Conservation (phyloP, 1,140 invertebrate genomes). For the Brachionus asplanchnoidis region DNA sequence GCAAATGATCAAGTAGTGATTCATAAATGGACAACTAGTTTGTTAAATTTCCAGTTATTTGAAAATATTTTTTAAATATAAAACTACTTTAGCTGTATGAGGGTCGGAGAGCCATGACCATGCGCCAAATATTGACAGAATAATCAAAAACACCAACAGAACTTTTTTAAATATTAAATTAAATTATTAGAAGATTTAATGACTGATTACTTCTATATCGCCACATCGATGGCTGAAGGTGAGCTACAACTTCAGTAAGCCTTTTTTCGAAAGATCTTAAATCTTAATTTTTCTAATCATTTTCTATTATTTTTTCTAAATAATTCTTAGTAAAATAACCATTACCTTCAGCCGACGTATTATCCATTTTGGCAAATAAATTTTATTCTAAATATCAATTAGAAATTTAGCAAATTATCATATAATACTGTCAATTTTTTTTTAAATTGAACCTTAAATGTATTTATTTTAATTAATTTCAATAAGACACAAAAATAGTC, state of each 20-base stretch:
- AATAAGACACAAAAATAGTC: background rate
- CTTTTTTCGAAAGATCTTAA: slow-evolving; percentile 27
- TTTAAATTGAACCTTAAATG: background rate
- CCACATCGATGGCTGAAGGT: slow-evolving; percentile 39
- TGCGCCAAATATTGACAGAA: slow-evolving; percentile 15
- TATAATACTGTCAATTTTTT: background rate
- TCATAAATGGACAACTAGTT: slow-evolving; percentile 1
- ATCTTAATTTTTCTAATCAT: background rate
- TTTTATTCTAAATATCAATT: background rate
- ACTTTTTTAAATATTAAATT: background rate
- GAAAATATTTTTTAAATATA: no score
- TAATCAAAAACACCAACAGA: background rate
- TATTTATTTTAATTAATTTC: background rate
- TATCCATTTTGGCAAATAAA: background rate
- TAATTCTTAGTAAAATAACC: background rate
- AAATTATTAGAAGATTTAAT: background rate
- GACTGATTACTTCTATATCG: background rate
- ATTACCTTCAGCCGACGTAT: background rate
- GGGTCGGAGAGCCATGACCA: slow-evolving; percentile 34
- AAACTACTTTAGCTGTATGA: slow-evolving; percentile 24
- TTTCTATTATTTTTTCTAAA: background rate
- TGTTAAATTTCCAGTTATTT: background rate
- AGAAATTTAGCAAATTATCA: background rate
- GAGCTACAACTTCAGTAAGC: slow-evolving; percentile 13
- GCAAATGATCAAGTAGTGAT: background rate